Conservation (phyloP, 2,888 invertebrate genomes). For the Drosophila eohydei region DNA sequence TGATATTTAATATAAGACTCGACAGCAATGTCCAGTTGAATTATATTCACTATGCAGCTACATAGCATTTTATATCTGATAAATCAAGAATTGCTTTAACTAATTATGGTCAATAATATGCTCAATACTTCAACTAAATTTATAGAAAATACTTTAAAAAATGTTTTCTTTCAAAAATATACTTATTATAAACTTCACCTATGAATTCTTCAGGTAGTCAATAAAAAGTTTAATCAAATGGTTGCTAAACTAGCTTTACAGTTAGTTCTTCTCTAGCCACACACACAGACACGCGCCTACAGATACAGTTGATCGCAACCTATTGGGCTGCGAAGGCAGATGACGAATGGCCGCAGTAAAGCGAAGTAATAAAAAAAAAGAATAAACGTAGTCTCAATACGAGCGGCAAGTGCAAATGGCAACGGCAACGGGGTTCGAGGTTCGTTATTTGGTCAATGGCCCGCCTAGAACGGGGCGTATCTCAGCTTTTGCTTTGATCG, state of each 20-base stretch:
- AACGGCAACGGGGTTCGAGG: conserved; percentile 38
- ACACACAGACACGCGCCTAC: neutral
- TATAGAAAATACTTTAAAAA: neutral
- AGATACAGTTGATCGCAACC: conserved; percentile 13
- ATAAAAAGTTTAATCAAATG: neutral
- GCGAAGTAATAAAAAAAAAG: conserved; percentile 23
- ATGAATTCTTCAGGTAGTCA: no score
- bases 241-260: conserved; percentile 3
- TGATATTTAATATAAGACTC: conserved; percentile 1
- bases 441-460: conserved; percentile 80
- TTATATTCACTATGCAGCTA: neutral
- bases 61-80: neutral
- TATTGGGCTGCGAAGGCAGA: conserved; percentile 27
- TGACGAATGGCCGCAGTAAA: conserved; percentile 29
- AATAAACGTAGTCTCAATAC: conserved; percentile 21
- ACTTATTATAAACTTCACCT: neutral
- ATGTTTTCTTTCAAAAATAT: neutral
- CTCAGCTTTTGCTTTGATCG: conserved; percentile 17
- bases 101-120: neutral
- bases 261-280: conserved; percentile 1
- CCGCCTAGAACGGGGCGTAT: conserved; percentile 54
- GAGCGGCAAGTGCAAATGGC: conserved; percentile 52
- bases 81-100: neutral
- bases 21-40: neutral
- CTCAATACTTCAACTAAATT: no score